phyloP scores from a whole-genome alignment of 2,113 vertebrate genomes.

The Forbesichthys papilliferus region DNA sequence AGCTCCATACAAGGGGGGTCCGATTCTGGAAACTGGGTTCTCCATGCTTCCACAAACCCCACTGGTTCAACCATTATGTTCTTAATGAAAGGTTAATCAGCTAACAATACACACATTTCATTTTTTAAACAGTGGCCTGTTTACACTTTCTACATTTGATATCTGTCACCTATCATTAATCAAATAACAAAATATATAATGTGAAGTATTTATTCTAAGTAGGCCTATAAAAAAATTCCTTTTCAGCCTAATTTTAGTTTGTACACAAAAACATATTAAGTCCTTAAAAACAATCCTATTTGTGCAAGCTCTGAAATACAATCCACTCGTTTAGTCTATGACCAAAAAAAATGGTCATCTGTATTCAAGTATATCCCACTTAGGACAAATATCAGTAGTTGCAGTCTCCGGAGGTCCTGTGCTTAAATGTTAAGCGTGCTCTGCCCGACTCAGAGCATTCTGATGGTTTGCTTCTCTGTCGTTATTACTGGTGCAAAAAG shows the following conservation, averaged over 20 bases:
- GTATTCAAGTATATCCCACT: background rate
- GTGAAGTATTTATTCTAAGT: background rate
- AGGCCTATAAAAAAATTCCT: background rate
- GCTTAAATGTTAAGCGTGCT: conserved; percentile 33
- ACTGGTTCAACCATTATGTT: conserved; percentile 92
- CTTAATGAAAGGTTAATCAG: conserved; percentile 26
- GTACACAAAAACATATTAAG: no score
- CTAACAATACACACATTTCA: conserved; percentile 15
- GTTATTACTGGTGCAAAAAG: conserved; percentile 12
- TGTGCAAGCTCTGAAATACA: background rate
- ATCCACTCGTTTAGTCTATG: conserved; percentile 4
- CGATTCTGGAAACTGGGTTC: conserved; percentile 93
- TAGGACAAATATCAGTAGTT: background rate
- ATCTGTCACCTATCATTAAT: conserved; percentile 32
- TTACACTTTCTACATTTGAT: background rate
- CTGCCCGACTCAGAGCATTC: conserved; percentile 46
- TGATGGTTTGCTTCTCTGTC: conserved; percentile 39
- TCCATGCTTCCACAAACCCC: conserved; percentile 97
- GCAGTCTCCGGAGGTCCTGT: conserved; percentile 40
- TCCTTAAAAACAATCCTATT: conserved; percentile 9
- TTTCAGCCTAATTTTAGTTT: background rate
- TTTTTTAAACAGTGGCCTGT: conserved; percentile 15
- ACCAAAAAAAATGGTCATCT: background rate
- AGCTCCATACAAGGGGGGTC: conserved; percentile 96
- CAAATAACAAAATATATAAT: background rate